Evolutionary conservation across 2,113 vertebrate species (phyloP), one percentile per base, ranked within the genome.

Genomic region (Deroptyus accipitrinus): DNA sequence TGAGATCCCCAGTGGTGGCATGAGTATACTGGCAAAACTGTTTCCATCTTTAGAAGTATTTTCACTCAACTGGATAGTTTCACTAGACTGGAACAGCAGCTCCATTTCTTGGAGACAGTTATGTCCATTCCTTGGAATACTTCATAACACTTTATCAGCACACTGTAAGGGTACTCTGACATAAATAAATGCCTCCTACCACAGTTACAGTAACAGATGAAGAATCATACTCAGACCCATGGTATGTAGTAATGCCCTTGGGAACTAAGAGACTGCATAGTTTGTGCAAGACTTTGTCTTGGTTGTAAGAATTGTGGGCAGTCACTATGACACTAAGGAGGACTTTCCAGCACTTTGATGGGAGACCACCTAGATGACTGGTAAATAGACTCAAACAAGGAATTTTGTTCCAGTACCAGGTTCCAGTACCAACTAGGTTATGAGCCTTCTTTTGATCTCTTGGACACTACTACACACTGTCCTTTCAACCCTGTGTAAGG

Each of bases 201-300:
- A 91, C 74, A 79, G 57, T 95, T 97, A 89, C 91, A 76, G 93
- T 88, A 93, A 94, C 25, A 90, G 61, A 94, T 88, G 88, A 97
- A 92, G 83, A 83, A 48, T 13, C 92, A 88, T 41, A 93, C 68
- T 86, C 80, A 96, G 85, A 61, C 33, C 76, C 74, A 75, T 61
- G 83, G 88, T 78, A 95, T 95, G 95, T 33, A 90, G 87, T 27
- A 87, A 94, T 84, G 83, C 93, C 83, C 72, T 20, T 68, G 85
- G 83, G 94, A 94, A 24, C 17, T 14, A 81, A 78, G 55, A 92
- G 95, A 24, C 76, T 96, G 80, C 3, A 1, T 81, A 75, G 39
- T 92, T 96, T 95, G 72, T 92, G 92, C 92, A 96, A 93, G 35
- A 61, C 51, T 94, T 93, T 89, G 95, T 89, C 91, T 91, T 94